Conservation (phyloP, 2,888 invertebrate species). For the Malacosoma neustria region DNA sequence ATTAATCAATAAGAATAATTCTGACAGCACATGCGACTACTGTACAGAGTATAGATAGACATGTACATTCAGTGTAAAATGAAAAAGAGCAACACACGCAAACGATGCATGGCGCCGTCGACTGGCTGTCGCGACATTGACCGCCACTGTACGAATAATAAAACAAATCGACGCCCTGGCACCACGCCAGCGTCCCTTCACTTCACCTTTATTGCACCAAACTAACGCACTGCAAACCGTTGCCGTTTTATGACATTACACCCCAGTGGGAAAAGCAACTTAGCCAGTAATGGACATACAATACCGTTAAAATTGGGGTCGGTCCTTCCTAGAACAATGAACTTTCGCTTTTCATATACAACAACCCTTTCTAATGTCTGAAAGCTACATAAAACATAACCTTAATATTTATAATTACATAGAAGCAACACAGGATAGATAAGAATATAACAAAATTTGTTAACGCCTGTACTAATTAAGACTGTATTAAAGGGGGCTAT, state of each 20-base stretch:
- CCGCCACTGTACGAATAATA: slow-evolving; percentile 68
- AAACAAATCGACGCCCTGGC: slow-evolving; percentile 66
- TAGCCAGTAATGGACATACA: slow-evolving; percentile 21
- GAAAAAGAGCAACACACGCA: slow-evolving; percentile 51
- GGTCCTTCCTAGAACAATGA: slow-evolving; percentile 17
- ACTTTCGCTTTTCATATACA: slow-evolving; percentile 13
- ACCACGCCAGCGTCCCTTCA: slow-evolving; percentile 61
- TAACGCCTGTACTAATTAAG: too few species aligned
- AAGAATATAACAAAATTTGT: too few species aligned
- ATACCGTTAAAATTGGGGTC: slow-evolving; percentile 1
- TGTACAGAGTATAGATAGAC: neutral
- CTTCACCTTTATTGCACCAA: slow-evolving; percentile 43
- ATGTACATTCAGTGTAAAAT: slow-evolving; percentile 24
- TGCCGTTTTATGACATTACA: slow-evolving; percentile 12
- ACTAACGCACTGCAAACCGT: slow-evolving; percentile 26
- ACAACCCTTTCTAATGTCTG: too few species aligned
- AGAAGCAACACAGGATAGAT: too few species aligned
- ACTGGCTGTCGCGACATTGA: slow-evolving; percentile 65
- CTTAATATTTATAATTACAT: too few species aligned
- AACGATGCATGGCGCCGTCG: slow-evolving; percentile 47
- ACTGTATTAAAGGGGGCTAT: too few species aligned
- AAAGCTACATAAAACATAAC: too few species aligned
- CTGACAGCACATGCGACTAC: neutral
- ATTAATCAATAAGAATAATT: neutral
- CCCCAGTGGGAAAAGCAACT: slow-evolving; percentile 18